These are phyloP conservation scores for Solea senegalensis DNA, from an alignment of 2,113 vertebrate species.

Conservation along the genomic window DNA sequence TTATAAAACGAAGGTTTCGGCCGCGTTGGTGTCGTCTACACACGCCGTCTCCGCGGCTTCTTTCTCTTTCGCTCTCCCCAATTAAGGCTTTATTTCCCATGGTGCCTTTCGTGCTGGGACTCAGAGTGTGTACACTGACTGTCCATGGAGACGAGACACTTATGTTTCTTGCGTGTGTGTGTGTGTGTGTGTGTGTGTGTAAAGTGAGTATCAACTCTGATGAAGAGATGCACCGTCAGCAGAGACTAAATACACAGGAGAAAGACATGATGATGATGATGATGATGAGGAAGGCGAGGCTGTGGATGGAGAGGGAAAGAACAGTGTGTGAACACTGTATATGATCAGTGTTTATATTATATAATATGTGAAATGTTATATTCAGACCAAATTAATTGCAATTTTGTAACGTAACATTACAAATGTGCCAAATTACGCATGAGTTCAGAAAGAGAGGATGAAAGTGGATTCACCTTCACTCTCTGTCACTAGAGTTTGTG, in stretches of 20 bases:
- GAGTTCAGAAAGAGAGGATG: no score
- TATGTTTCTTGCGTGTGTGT: constrained; percentile 4
- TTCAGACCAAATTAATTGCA: no score
- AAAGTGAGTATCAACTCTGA: constrained; percentile 32
- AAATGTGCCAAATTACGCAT: no score
- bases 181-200: constrained; percentile 12
- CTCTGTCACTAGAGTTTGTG: no score
- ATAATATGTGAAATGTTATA: no score
- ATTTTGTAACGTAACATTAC: no score
- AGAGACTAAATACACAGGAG: constrained; percentile 32
- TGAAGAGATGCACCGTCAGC: constrained; percentile 45
- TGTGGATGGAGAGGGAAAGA: background rate
- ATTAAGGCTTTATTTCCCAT: constrained; percentile 63
- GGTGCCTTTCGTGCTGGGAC: constrained; percentile 45
- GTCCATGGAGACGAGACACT: constrained; percentile 46
- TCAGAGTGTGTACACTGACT: constrained; percentile 10
- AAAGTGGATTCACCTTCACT: no score
- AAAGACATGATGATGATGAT: background rate
- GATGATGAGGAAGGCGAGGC: background rate
- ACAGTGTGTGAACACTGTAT: background rate
- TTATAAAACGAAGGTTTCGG: background rate
- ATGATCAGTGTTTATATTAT: background rate
- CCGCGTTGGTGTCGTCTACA: background rate
- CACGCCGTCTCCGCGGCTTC: background rate
- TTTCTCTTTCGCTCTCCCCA: constrained; percentile 27